Base-by-base conservation (phyloP, 2,113 vertebrate genomes). In the Embiotoca jacksoni region DNA sequence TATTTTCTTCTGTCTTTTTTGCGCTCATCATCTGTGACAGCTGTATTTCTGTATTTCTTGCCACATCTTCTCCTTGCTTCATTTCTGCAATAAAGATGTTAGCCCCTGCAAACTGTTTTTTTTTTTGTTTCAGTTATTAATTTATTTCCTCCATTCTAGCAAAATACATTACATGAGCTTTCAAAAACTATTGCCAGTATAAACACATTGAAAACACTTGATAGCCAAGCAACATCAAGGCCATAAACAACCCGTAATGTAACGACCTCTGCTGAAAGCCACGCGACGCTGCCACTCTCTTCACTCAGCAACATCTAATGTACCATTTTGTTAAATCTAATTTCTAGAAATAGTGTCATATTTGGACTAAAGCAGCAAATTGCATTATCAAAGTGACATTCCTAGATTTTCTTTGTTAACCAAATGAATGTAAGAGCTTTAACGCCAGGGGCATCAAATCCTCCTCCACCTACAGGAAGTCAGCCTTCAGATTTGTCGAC, bases 1-100 rank as follows among this genome's bases (percentile, higher is more conserved):
- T 64, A 32, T 55, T 35, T 54, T 44, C 36, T 32, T 54, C 30
- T 68, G 8, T 41, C 57, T 60, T 41, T 23, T 60, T 36, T 57
- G 55, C 1, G 33, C 56, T 58, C 63, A 66, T 58, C 63, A 66
- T 66, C 52, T 54, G 14, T 3, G 1, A 30, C 64, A 53, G 52
- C 49, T 52, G 23, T 66, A 66, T 53, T 66, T 66, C 35, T 8
- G 4, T 47, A 0, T 31, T 55, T 30, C 35, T 32, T 57, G 32
- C 35, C 55, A 57, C 2, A 35, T 36, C 9, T 16, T 16, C 32
- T 58, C 55, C 7, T 1, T 36, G 55, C 33, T 4, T 36, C 15
- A 36, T 36, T 36, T 36, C 33, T 58, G 6, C 5, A 55, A 13
- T 13, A 55, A 55, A 55, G 33, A 11, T 58, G 15, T 16, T 33